Percentiles rank a stretch among this genome's conserved stretches.
These are phyloP conservation scores for Lamellibrachia columna DNA, from an alignment of 2,888 invertebrate genomes.

Conservation along the genomic window DNA sequence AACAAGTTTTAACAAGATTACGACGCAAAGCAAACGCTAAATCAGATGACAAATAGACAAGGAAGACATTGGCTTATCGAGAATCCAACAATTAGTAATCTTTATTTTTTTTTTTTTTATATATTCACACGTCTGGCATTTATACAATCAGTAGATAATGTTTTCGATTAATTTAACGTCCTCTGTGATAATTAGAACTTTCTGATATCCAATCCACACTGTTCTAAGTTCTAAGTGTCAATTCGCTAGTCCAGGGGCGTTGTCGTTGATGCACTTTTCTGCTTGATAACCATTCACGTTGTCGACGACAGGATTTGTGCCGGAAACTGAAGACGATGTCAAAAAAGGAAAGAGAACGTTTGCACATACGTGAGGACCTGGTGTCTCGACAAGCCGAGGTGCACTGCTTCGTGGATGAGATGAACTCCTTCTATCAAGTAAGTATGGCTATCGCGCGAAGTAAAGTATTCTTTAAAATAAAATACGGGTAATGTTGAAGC, in stretches of 20 bases:
- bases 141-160: too few relatives aligned
- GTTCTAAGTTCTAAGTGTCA: not conserved
- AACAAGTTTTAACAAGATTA: too few relatives aligned
- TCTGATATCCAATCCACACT: too few relatives aligned
- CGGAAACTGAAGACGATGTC: not conserved
- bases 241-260: not conserved
- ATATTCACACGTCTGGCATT: too few relatives aligned
- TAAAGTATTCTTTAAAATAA: not conserved
- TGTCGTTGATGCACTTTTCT: not conserved
- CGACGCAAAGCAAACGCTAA: too few relatives aligned
- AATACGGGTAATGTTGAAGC: too few relatives aligned
- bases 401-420: constrained; percentile 43
- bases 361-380: constrained; percentile 1
- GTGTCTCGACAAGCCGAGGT: constrained; percentile 36
- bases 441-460: not conserved
- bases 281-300: not conserved
- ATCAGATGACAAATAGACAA: too few relatives aligned
- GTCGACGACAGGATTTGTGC: not conserved
- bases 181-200: too few relatives aligned
- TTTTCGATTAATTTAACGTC: not conserved
- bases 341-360: not conserved
- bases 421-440: constrained; percentile 35
- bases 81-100: too few relatives aligned
- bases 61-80: too few relatives aligned
- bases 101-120: too few relatives aligned